Evolutionary conservation across 2,797 vertebrate species (phyloP).

Genomic region (Lycodopsis pacificus): DNA sequence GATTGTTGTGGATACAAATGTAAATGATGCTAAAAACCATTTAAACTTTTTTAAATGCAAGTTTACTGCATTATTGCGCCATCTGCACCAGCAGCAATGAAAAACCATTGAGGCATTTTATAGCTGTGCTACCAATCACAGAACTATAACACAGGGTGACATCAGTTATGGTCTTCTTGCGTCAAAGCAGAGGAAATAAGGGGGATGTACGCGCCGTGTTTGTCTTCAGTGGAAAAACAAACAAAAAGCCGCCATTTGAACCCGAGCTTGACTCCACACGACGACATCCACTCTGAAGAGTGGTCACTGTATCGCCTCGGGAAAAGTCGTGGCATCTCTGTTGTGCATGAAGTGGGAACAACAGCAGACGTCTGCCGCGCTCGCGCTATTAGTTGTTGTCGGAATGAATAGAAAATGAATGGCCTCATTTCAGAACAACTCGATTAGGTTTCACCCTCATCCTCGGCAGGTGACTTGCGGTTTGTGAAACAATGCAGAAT

Average conservation of each 20-base stretch:
- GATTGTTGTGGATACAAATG: background rate
- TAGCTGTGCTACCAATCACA: constrained; percentile 14
- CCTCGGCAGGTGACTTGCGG: constrained; percentile 71
- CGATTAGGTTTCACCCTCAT: constrained; percentile 48
- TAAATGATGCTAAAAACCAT: background rate
- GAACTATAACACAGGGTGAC: constrained; percentile 27
- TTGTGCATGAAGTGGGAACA: constrained; percentile 35
- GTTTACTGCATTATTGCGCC: constrained; percentile 4
- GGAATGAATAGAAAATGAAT: constrained; percentile 44
- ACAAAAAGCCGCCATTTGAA: constrained; percentile 72
- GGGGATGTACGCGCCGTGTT: constrained; percentile 35
- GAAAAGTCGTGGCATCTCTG: constrained; percentile 54
- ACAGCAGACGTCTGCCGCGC: constrained; percentile 15
- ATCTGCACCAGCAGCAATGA: background rate
- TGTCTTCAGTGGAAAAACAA: constrained; percentile 80
- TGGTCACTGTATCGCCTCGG: constrained; percentile 53
- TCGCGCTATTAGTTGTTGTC: constrained; percentile 37
- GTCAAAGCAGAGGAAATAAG: constrained; percentile 51
- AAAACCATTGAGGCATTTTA: constrained; percentile 19
- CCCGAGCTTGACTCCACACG: constrained; percentile 59
- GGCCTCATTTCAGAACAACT: constrained; percentile 31
- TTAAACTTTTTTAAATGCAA: background rate
- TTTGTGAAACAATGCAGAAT: constrained; percentile 67
- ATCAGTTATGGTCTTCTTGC: constrained; percentile 27
- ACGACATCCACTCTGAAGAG: constrained; percentile 63